A percentile compares a stretch with the other conserved stretches of the same genome.
Conservation (phyloP, 37 sponge, comb jelly and placozoan genomes). For the Haliclona indistincta region DNA sequence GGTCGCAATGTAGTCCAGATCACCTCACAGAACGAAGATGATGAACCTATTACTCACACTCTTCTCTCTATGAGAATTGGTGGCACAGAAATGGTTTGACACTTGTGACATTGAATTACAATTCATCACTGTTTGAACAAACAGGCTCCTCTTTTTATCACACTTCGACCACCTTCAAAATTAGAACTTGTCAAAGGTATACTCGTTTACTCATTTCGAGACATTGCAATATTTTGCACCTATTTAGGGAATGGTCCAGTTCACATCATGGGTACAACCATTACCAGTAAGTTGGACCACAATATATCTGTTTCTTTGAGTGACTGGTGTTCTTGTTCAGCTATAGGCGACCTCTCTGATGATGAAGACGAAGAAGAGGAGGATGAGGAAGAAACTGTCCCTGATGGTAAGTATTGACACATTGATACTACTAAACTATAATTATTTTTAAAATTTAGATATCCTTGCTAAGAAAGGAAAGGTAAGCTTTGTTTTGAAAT, state of each 20-base stretch:
- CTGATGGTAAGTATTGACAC: too few relatives aligned
- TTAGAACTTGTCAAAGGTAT: constrained; percentile 41
- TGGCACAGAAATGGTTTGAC: constrained; percentile 32
- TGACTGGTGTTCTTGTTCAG: neutral
- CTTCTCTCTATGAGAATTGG: constrained; percentile 57
- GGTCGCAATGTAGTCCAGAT: constrained; percentile 43
- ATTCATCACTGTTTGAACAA: neutral
- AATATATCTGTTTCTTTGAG: neutral
- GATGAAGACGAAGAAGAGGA: constrained; percentile 42
- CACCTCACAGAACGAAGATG: constrained; percentile 40
- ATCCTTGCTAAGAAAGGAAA: too few relatives aligned
- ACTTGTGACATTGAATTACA: neutral
- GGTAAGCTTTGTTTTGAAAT: too few relatives aligned
- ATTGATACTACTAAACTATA: too few relatives aligned
- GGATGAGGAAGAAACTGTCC: constrained; percentile 41
- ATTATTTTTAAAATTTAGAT: too few relatives aligned
- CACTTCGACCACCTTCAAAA: constrained; percentile 36
- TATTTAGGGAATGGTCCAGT: constrained; percentile 50
- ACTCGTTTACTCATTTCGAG: neutral
- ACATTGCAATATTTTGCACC: neutral
- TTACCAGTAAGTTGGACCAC: constrained; percentile 11
- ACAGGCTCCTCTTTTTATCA: constrained; percentile 38
- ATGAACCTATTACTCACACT: constrained; percentile 23
- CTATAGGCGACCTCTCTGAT: neutral
- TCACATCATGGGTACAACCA: constrained; percentile 26